Evolutionary conservation across 2,888 invertebrate genomes (phyloP).

Genomic region (Drosophila histrio): DNA sequence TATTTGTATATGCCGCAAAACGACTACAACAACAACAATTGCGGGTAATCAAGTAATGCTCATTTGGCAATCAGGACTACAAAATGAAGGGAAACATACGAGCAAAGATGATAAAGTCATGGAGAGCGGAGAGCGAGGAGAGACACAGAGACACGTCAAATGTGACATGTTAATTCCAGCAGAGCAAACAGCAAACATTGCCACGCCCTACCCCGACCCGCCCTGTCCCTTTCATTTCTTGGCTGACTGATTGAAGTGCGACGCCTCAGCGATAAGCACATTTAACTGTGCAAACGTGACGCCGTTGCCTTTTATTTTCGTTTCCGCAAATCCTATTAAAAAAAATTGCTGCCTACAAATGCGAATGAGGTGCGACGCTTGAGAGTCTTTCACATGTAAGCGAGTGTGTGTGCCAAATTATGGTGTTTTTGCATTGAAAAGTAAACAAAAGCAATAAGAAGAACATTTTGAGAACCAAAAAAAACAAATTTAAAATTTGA

Average conservation of each 20-base stretch:
- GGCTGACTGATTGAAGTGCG: constrained; percentile 71
- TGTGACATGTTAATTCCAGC: constrained; percentile 79
- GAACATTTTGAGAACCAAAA: not conserved
- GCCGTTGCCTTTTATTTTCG: constrained; percentile 37
- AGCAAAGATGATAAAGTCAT: constrained; percentile 55
- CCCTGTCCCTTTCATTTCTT: not conserved
- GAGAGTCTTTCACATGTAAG: constrained; percentile 42
- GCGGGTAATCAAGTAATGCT: constrained; percentile 81
- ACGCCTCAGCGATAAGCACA: constrained; percentile 72
- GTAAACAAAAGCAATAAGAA: constrained; percentile 13
- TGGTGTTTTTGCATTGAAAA: constrained; percentile 45
- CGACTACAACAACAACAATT: constrained; percentile 64
- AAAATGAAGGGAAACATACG: constrained; percentile 28
- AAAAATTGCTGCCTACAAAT: constrained; percentile 58
- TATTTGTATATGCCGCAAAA: constrained; percentile 45
- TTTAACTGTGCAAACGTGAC: constrained; percentile 67
- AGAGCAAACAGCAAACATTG: constrained; percentile 59
- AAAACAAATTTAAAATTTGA: not conserved
- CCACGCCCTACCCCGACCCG: constrained; percentile 9
- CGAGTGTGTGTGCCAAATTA: constrained; percentile 54
- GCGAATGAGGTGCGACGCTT: constrained; percentile 70
- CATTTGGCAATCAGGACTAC: constrained; percentile 64
- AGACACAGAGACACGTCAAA: constrained; percentile 48
- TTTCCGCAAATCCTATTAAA: constrained; percentile 65
- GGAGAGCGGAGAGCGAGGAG: not conserved